Evolutionary conservation across 2,888 invertebrate species (phyloP).

Genomic region (Saturnia pavonia): DNA sequence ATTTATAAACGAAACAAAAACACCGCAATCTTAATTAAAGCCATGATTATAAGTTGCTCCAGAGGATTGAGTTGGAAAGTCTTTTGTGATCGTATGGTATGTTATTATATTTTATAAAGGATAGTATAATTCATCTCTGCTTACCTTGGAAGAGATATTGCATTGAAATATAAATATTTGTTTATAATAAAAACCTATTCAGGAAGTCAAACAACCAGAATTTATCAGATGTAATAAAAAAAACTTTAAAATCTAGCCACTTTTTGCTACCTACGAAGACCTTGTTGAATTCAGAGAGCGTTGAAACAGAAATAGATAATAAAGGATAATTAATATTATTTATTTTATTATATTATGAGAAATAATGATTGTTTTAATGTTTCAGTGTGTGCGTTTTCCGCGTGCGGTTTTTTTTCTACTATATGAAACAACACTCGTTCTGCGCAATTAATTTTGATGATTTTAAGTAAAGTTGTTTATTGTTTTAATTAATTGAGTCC

Average conservation of each 20-base stretch:
- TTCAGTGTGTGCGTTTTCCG: constrained; percentile 28
- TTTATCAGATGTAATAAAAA: not conserved
- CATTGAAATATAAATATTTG: not conserved
- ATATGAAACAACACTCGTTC: constrained; percentile 6
- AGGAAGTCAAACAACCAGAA: not conserved
- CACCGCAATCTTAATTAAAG: too few species aligned
- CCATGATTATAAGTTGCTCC: too few species aligned
- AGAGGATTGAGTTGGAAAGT: too few species aligned
- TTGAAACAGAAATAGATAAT: not conserved
- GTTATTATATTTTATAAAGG: not conserved
- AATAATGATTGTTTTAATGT: constrained; percentile 25
- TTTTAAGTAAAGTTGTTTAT: constrained; percentile 22
- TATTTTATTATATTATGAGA: constrained; percentile 29
- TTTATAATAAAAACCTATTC: not conserved
- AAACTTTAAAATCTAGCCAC: constrained; percentile 9
- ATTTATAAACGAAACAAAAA: too few species aligned
- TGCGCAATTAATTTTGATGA: constrained; percentile 35
- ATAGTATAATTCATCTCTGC: not conserved
- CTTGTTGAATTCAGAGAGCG: constrained; percentile 21
- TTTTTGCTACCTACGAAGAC: constrained; percentile 20
- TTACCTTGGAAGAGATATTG: not conserved
- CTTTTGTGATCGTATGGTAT: too few species aligned
- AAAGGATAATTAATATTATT: constrained; percentile 33
- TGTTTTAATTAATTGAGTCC: constrained; percentile 13
- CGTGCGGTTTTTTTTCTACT: not conserved